Evolutionary conservation across 1,140 invertebrate species (phyloP).

Genomic region (Theocolax elegans): DNA sequence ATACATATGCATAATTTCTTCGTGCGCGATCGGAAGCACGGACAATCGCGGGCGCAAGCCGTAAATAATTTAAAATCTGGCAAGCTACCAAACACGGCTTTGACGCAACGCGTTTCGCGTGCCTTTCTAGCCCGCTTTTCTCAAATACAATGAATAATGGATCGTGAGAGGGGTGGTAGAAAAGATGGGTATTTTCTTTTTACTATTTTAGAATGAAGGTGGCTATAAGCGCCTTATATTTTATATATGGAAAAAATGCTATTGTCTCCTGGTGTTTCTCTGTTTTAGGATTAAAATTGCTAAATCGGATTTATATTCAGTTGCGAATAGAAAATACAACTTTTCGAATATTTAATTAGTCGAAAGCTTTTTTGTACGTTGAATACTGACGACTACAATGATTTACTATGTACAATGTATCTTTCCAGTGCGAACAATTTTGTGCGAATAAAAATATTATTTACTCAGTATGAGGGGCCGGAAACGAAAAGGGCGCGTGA

Average conservation of each 20-base stretch:
- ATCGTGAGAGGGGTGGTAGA: background rate
- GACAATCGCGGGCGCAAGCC: slow-evolving; percentile 9
- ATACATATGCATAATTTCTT: slow-evolving; percentile 28
- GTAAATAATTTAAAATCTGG: slow-evolving; percentile 33
- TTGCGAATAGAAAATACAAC: background rate
- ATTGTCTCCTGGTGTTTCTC: background rate
- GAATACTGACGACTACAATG: too few relatives aligned
- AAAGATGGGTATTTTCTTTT: background rate
- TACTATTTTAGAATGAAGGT: background rate
- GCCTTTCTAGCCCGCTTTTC: background rate
- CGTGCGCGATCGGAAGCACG: background rate
- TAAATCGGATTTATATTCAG: background rate
- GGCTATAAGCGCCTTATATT: background rate
- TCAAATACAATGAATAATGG: slow-evolving; percentile 27
- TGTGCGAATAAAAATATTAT: too few relatives aligned
- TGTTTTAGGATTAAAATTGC: background rate
- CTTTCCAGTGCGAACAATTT: too few relatives aligned
- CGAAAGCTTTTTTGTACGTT: too few relatives aligned
- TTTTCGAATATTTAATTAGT: background rate
- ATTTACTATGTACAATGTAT: too few relatives aligned
- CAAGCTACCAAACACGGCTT: slow-evolving; percentile 23
- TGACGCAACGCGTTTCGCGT: background rate
- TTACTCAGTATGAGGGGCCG: too few relatives aligned
- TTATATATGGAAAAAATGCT: slow-evolving; percentile 4
- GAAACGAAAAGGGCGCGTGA: too few relatives aligned